Evolutionary conservation across 2,797 vertebrate species (phyloP), one percentile per base, ranked within the genome.

Genomic region (Enteromius afrohamiltoni): DNA sequence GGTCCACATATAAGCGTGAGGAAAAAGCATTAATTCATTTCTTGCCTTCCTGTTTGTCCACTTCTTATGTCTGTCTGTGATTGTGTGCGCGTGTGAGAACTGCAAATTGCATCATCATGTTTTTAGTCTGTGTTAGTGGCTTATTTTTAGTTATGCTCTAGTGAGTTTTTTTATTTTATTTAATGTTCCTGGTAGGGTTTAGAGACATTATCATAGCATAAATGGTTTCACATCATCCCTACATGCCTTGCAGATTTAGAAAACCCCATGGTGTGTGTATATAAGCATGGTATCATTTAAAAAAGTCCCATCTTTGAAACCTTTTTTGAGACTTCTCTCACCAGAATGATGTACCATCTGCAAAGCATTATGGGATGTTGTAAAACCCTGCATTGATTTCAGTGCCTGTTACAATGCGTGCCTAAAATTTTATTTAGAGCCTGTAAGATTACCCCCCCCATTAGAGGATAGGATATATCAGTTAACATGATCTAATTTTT

Each of bases 41-140:
- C 64, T 79, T 82, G 47, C 81, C 26, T 88, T 90, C 84, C 89
- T 89, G 85, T 85, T 75, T 92, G 92, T 92, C 90, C 80, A 88
- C 87, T 83, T 85, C 65, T 79, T 83, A 89, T 90, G 89, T 87
- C 87, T 90, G 40, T 10, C 40, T 42, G 40, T 42, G 40, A 42
- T 42, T 42, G 40, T 42, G 42, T 11, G 62, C 86, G 81, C 80
- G 77, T 60, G 88, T 92, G 88, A 90, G 90, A 92, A 85, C 86
- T 87, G 90, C 92, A 91, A 90, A 88, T 73, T 91, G 93, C 93
- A 95, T 94, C 93, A 91, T 88, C 91, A 88, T 93, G 92, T 93
- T 91, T 84, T 89, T 86, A 83, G 88, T 92, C 84, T 89, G 85
- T 89, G 84, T 86, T 83, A 89, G 88, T 82, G 82, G 89, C 75